Evolutionary conservation across 2,113 vertebrate genomes (phyloP).

Genomic region (Polypterus senegalus): DNA sequence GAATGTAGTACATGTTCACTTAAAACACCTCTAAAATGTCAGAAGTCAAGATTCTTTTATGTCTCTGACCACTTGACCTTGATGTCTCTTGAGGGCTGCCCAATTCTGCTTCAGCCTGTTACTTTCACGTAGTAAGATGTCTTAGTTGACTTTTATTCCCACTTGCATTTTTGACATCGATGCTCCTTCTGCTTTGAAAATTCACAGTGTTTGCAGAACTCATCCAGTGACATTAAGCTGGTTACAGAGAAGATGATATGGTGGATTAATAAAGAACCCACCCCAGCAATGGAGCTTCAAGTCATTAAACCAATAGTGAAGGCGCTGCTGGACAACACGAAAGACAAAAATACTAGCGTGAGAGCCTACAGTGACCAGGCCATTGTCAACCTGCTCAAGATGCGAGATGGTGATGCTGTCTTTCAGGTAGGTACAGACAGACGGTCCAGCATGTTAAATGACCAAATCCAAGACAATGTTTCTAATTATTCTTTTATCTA

Average conservation of each 20-base stretch:
- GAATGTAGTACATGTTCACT: too few relatives aligned
- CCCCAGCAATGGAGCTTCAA: slow-evolving; percentile 62
- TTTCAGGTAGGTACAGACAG: slow-evolving; percentile 62
- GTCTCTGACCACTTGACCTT: too few relatives aligned
- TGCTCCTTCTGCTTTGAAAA: slow-evolving; percentile 1
- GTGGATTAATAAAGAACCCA: slow-evolving; percentile 79
- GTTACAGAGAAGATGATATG: slow-evolving; percentile 87
- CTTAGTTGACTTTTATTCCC: too few relatives aligned
- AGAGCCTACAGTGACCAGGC: slow-evolving; percentile 89
- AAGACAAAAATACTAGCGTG: slow-evolving; percentile 94
- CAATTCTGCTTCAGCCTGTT: neutral
- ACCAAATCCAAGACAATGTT: neutral
- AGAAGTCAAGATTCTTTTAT: too few relatives aligned
- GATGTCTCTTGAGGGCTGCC: neutral
- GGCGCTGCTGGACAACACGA: slow-evolving; percentile 90
- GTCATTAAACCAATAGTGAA: slow-evolving; percentile 84
- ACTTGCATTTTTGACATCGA: neutral
- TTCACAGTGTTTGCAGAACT: slow-evolving; percentile 84
- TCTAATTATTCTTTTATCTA: neutral
- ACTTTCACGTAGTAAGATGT: too few relatives aligned
- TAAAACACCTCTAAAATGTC: too few relatives aligned
- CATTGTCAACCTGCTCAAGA: slow-evolving; percentile 77
- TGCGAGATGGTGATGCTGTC: slow-evolving; percentile 69
- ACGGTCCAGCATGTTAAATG: too few relatives aligned
- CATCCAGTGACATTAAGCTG: slow-evolving; percentile 89